Base-by-base conservation (phyloP, 2,113 vertebrate species). In the Bombycilla garrulus region DNA sequence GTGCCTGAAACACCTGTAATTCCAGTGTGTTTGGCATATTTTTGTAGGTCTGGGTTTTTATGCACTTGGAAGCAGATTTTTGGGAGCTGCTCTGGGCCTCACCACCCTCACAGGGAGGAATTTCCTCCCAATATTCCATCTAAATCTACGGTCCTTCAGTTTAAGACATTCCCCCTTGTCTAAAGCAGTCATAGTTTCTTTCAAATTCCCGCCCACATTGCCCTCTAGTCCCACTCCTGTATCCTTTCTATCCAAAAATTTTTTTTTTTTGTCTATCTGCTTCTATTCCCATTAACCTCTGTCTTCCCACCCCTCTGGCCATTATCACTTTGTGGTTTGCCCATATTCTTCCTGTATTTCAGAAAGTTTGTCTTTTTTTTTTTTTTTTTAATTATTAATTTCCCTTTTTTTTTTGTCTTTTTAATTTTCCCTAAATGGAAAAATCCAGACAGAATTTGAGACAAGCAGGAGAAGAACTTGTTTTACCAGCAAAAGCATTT, bases 331-430 rank as follows among this genome's bases (percentile, higher is more conserved):
- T 17, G 9, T 44, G 28, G 5, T 77, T 81, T 77, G 57, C n/a
- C 28, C n/a, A 29, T 28, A 20, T 50, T 72, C 21, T 62, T 57
- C 22, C 20, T 62, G 3, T 44, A 48, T 45, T 89, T 81, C 40
- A 45, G 29, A 56, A 71, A 12, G 8, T 44, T 65, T 70, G 11
- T 31, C 42, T 35, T 23, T 9, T 4, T 12, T 3, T 2, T 36
- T 56, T 50, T 74, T 54, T 28, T 20, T 54, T 51, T 36, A 26
- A 5, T 25, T 35, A 38, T 33, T 33, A n/a, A n/a, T 16, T 13
- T 4, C 7, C 1, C 7, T 4, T 4, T 11, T 22, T 18, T 45
- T 36, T 47, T 28, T 3, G 3, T 22, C 8, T 17, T 38, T 48
- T 51, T 61, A 11, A 7, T 69, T 58, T 81, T 35, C 10, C 47